Conservation (phyloP, 2,888 invertebrate genomes). For the Watsonalla cultraria region DNA sequence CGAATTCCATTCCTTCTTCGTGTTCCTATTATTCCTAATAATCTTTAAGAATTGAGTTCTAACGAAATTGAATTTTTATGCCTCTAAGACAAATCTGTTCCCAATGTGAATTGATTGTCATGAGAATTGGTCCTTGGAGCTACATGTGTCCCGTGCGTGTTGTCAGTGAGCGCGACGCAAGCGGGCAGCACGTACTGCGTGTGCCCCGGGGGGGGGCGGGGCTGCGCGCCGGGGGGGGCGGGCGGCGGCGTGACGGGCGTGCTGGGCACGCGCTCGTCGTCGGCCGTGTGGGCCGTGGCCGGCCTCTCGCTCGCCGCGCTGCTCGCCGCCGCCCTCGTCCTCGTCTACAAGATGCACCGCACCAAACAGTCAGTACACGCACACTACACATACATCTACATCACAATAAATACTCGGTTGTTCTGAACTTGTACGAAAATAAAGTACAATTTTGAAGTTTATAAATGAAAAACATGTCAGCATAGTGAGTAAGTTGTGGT, state of each 20-base stretch:
- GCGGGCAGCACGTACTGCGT: constrained; percentile 51
- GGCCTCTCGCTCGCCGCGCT: constrained; percentile 38
- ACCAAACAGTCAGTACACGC: constrained; percentile 57
- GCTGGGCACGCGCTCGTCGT: constrained; percentile 26
- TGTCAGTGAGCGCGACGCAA: constrained; percentile 46
- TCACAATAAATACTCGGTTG: neutral
- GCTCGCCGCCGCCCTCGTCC: constrained; percentile 40
- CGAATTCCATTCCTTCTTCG: no score
- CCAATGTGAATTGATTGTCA: no score
- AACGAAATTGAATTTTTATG: neutral
- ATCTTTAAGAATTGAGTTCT: neutral
- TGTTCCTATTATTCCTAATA: no score
- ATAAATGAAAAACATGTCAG: no score
- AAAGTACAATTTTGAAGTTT: no score
- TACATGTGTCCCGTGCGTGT: neutral
- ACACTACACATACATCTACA: neutral
- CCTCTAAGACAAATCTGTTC: no score
- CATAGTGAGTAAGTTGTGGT: no score
- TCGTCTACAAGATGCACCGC: constrained; percentile 43
- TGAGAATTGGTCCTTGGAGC: no score
- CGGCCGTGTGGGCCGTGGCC: constrained; percentile 43
- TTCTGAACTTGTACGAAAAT: no score
- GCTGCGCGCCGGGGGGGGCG: constrained; percentile 29
- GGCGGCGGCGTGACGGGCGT: constrained; percentile 19
- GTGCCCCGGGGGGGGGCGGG: constrained; percentile 52